Base-by-base conservation (phyloP, 2,888 invertebrate species). In the Tribolium freemani region DNA sequence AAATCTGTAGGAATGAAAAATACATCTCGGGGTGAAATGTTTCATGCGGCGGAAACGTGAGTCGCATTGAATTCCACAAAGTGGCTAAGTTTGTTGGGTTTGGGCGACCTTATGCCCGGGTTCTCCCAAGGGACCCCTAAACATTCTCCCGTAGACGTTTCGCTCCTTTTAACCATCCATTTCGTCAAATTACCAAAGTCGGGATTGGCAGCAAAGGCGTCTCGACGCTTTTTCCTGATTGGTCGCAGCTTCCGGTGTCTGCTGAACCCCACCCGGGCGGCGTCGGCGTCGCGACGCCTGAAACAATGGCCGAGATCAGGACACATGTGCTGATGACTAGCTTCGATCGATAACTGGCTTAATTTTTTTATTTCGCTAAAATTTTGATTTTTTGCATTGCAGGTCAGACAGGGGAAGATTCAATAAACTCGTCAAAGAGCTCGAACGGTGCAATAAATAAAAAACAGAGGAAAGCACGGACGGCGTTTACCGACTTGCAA, bases 401-500 rank as follows among this genome's bases (percentile, higher is more conserved):
- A 95, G 95, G 95, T 85, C 94, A 92, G 85, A 94, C 94, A 87
- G 95, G 95, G 83, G 95, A 95, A 81, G 95, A 95, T 76, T 93
- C 92, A 57, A 90, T 93, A 80, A 91, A 92, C 69, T 91, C 88
- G 31, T 88, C 88, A 53, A 88, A 87, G 82, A 89, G 88, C 83
- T 88, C 81, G 72, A 88, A 86, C 78, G 85, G 86, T 71, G 85
- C 88, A 3, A 88, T 94, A 78, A 93, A 92, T 82, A 98, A 98
- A 90, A 98, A 98, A 87, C 97, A 98, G 84, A 89, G 98, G 76
- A 98, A 98, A 88, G 98, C 98, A 51, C 89, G 98, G 73, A 98
- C 98, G 20, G 99, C 99, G 50, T 99, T 99, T 90, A 99, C 99
- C 50, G 99, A 99, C 88, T 96, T 98, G 86, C 98, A 99, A 87